These are phyloP conservation scores for Pantala flavescens DNA, from an alignment of 1,140 invertebrate species.

Conservation along the genomic window DNA sequence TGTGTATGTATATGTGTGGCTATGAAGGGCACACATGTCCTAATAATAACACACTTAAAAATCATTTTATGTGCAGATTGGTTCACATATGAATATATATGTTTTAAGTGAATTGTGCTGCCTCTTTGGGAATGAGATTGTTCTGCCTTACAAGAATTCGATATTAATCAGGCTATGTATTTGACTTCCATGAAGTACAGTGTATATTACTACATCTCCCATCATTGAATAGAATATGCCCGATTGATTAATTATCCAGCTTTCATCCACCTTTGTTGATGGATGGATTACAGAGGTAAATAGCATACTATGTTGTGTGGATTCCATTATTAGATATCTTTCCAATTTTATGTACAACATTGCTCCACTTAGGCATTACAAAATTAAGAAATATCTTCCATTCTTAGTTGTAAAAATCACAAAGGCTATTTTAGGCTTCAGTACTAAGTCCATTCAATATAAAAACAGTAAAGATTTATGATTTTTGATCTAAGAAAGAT, in stretches of 20 bases:
- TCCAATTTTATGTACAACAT: conserved; percentile 7
- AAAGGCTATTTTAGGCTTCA: conserved; percentile 5
- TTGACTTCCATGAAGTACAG: conserved; percentile 9
- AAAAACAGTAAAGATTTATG: not conserved
- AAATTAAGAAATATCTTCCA: conserved; percentile 4
- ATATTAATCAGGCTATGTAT: conserved; percentile 4
- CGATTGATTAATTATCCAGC: not conserved
- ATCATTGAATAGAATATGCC: not conserved
- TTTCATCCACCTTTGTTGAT: conserved; percentile 2
- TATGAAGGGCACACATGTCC: not conserved
- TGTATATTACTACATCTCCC: conserved; percentile 1
- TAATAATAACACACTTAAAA: not conserved
- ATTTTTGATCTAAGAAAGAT: not conserved
- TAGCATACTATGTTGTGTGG: conserved; percentile 6
- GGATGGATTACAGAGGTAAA: not conserved
- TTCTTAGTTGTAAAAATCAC: conserved; percentile 5
- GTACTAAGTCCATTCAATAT: conserved; percentile 7
- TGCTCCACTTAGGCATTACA: conserved; percentile 4
- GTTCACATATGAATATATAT: not conserved
- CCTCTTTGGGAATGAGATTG: conserved; percentile 4
- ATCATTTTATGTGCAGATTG: not conserved
- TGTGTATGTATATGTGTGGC: not conserved
- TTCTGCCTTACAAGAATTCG: conserved; percentile 1
- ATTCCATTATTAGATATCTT: conserved; percentile 8
- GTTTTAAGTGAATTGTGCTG: conserved; percentile 9